Conservation (phyloP, 2,113 vertebrate species). For the Mobula birostris region DNA sequence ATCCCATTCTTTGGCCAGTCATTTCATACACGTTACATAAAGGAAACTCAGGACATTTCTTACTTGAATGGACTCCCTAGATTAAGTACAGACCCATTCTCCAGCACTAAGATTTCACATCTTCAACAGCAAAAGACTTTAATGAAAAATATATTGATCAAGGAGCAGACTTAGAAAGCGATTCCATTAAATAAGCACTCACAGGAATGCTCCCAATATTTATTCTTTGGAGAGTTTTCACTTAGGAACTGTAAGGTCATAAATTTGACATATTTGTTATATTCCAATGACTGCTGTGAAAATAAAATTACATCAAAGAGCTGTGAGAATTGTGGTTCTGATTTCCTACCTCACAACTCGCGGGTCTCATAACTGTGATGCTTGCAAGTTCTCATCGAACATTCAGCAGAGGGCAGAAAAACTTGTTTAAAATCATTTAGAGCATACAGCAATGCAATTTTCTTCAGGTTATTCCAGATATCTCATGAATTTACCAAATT, state of each 20-base stretch:
- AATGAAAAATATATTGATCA: slow-evolving; percentile 31
- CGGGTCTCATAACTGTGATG: background rate
- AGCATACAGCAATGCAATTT: background rate
- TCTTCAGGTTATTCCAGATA: background rate
- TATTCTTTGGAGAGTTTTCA: background rate
- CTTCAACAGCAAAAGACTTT: background rate
- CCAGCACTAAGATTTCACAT: background rate
- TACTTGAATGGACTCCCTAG: background rate
- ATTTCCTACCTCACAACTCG: background rate
- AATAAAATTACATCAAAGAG: slow-evolving; percentile 24
- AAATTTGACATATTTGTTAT: background rate
- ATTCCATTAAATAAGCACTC: background rate
- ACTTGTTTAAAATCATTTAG: background rate
- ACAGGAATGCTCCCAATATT: background rate
- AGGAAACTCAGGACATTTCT: background rate
- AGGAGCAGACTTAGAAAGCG: background rate
- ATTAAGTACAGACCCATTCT: background rate
- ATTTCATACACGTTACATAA: background rate
- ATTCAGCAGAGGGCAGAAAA: background rate
- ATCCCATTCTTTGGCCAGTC: no score
- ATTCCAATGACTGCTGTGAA: slow-evolving; percentile 1
- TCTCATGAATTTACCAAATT: background rate
- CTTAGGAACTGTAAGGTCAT: slow-evolving; percentile 8
- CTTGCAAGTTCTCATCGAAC: background rate
- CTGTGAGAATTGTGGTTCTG: background rate